Evolutionary conservation across 2,113 vertebrate genomes (phyloP).

Genomic region (Cisticola juncidis): DNA sequence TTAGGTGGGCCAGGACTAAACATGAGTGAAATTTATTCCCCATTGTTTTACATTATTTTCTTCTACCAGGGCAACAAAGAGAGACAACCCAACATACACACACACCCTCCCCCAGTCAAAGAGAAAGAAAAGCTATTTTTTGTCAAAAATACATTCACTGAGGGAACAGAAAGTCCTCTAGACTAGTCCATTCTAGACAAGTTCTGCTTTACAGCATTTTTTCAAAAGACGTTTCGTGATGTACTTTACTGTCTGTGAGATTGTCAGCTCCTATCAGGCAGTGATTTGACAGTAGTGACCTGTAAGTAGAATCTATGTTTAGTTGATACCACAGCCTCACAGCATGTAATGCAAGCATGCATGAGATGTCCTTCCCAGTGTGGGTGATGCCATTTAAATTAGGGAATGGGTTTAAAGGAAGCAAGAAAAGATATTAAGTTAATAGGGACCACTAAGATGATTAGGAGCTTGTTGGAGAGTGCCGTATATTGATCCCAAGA

Average conservation of each 20-base stretch:
- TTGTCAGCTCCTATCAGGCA: not conserved
- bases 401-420: not conserved
- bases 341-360: not conserved
- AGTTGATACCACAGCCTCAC: not conserved
- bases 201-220: not conserved
- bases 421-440: not conserved
- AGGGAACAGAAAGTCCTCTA: not conserved
- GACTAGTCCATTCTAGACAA: not conserved
- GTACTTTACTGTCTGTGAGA: not conserved
- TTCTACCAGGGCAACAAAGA: not conserved
- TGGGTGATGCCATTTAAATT: not conserved
- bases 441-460: not conserved
- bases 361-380: not conserved
- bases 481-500: not conserved
- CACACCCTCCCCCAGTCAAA: fast-evolving
- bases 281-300: not conserved
- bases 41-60: not conserved
- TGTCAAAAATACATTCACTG: not conserved
- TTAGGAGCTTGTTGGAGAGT: not conserved
- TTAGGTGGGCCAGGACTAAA: not conserved
- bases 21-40: not conserved
- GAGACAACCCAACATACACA: not conserved
- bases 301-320: not conserved
- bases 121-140: not conserved
- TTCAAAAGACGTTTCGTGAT: not conserved